Conservation (phyloP, 1,140 invertebrate genomes). For the Ceratina australensis region DNA sequence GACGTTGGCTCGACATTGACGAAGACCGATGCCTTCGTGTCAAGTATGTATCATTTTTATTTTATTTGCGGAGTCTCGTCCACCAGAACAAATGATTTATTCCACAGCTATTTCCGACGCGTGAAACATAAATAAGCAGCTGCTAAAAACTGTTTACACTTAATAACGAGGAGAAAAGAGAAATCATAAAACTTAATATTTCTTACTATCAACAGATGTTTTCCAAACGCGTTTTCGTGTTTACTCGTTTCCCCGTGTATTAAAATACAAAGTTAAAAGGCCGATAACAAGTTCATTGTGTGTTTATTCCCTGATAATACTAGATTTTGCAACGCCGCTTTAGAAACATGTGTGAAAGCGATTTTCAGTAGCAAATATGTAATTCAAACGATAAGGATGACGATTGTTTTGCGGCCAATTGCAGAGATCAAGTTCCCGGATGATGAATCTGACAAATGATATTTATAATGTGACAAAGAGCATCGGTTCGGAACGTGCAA, state of each 20-base stretch:
- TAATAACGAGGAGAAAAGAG: too few relatives aligned
- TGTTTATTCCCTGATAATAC: neutral
- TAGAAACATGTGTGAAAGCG: too few relatives aligned
- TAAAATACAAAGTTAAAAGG: neutral
- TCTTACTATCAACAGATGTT: neutral
- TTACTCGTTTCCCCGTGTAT: neutral
- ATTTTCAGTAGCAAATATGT: neutral
- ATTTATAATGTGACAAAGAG: neutral
- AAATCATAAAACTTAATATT: too few relatives aligned
- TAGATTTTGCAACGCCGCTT: neutral
- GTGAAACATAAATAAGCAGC: too few relatives aligned
- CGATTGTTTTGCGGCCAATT: constrained; percentile 5
- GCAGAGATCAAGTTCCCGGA: constrained; percentile 11
- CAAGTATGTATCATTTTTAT: neutral
- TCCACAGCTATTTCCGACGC: neutral
- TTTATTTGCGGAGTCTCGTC: neutral
- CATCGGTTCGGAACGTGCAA: neutral
- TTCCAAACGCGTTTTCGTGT: neutral
- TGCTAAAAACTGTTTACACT: too few relatives aligned
- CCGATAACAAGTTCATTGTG: neutral
- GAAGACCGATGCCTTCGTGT: neutral
- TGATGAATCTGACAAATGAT: neutral
- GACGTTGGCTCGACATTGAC: neutral
- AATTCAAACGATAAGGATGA: neutral
- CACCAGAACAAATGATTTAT: neutral